phyloP scores from a whole-genome alignment of 1,140 invertebrate species.

The Eumaeus atala region DNA sequence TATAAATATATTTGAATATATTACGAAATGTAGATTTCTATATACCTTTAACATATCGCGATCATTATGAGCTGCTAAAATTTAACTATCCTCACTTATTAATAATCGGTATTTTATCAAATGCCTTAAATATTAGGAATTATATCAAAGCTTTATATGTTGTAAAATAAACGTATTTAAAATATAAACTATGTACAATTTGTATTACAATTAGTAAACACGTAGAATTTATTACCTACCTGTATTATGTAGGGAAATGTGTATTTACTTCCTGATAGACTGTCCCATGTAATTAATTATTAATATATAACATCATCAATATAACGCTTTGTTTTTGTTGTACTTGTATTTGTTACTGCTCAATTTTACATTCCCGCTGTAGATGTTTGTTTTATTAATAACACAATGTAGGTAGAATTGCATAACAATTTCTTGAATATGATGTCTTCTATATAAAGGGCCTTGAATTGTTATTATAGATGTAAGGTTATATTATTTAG shows the following conservation, averaged over 20 bases:
- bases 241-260: not conserved
- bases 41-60: too few species aligned
- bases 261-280: slow-evolving; percentile 3
- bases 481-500: slow-evolving; percentile 20
- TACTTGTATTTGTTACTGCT: not conserved
- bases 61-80: too few species aligned
- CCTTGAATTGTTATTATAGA: slow-evolving; percentile 51
- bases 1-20: too few species aligned
- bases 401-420: slow-evolving; percentile 2
- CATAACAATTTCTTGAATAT: slow-evolving; percentile 12
- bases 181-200: not conserved
- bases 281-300: not conserved
- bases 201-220: not conserved
- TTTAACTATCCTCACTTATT: too few species aligned
- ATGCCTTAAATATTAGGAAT: slow-evolving; percentile 1
- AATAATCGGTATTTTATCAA: not conserved
- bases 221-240: not conserved
- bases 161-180: slow-evolving; percentile 1
- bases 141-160: not conserved
- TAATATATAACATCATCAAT: not conserved
- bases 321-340: slow-evolving; percentile 2
- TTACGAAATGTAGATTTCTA: too few species aligned
- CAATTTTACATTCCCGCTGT: slow-evolving; percentile 7
- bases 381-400: too few species aligned
- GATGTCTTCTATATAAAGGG: slow-evolving; percentile 53